These are phyloP conservation scores for Uria aalge DNA, from an alignment of 2,113 vertebrate species.

Conservation along the genomic window DNA sequence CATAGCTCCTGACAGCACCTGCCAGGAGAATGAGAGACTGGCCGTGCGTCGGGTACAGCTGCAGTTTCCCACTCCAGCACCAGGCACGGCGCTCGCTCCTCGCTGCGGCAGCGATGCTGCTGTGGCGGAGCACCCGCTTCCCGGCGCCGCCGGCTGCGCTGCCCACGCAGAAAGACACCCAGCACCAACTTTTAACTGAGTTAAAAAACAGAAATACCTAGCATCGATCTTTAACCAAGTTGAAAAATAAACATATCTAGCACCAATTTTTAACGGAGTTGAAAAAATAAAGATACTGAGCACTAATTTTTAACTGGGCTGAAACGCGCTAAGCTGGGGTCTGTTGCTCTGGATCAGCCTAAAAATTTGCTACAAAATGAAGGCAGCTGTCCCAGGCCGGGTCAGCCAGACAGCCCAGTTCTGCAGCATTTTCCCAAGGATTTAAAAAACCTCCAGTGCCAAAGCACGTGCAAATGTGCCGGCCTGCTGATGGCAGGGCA, in stretches of 20 bases:
- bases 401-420: background rate
- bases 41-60: fast-evolving
- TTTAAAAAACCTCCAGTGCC: background rate
- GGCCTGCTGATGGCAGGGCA: background rate
- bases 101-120: background rate
- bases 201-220: background rate
- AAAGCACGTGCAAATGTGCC: background rate
- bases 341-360: background rate
- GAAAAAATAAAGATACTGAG: background rate
- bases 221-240: background rate
- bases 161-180: fast-evolving
- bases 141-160: fast-evolving
- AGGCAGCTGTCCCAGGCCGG: background rate
- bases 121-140: fast-evolving
- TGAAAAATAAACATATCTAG: background rate
- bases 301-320: background rate
- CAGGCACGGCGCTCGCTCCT: background rate
- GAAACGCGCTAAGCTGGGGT: background rate
- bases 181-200: background rate
- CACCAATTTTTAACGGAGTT: fast-evolving
- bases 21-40: background rate
- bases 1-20: background rate
- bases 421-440: fast-evolving
- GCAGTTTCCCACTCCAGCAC: background rate
- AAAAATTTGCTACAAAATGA: background rate